Evolutionary conservation across 2,113 vertebrate species (phyloP).

Genomic region (Dipodomys stephensi): DNA sequence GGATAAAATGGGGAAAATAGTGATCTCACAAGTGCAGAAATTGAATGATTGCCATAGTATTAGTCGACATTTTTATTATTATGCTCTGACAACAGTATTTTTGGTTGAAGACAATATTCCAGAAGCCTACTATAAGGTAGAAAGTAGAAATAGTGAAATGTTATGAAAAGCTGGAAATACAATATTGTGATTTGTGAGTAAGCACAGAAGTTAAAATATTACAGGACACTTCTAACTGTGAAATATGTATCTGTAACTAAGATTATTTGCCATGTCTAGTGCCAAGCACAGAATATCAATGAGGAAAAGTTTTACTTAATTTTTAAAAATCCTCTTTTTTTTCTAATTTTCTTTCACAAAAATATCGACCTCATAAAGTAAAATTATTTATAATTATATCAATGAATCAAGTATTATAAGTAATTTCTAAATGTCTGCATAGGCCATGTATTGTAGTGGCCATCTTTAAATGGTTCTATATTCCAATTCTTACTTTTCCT

Average conservation of each 20-base stretch:
- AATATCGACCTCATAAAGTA: neutral
- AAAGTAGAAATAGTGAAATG: neutral
- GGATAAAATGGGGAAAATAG: neutral
- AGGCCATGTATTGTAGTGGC: neutral
- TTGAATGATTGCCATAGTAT: neutral
- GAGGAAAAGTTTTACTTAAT: neutral
- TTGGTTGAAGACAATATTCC: neutral
- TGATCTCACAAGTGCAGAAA: neutral
- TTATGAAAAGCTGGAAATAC: neutral
- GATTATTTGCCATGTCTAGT: neutral
- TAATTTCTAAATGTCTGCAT: neutral
- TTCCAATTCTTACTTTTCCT: constrained; percentile 10
- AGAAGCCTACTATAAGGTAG: neutral
- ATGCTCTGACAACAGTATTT: neutral
- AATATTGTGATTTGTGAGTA: neutral
- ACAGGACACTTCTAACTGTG: neutral
- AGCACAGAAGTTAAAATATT: neutral
- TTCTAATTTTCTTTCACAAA: neutral
- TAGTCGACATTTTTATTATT: neutral
- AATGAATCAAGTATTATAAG: neutral
- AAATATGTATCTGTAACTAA: neutral
- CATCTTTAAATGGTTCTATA: neutral
- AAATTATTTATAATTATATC: neutral
- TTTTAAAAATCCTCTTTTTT: neutral
- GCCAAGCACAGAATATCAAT: neutral